A percentile compares a stretch with the other conserved stretches of the same genome.
phyloP scores from a whole-genome alignment of 2,888 invertebrate species.

The Melanostoma mellinum region DNA sequence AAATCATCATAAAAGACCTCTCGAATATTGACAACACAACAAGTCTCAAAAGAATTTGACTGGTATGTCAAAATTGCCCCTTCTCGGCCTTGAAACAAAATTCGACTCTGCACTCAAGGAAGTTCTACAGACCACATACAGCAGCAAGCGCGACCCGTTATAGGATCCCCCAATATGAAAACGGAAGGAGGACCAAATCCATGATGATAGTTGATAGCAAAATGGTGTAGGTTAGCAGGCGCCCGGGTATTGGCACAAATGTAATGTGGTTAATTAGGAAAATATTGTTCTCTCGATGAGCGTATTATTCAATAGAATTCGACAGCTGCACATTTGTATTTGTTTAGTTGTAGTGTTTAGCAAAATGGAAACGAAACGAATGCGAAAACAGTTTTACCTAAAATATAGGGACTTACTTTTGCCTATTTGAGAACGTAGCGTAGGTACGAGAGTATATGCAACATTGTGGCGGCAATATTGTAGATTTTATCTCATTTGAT shows the following conservation, averaged over 20 bases:
- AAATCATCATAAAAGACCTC: too few species aligned
- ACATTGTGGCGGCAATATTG: slow-evolving; percentile 27
- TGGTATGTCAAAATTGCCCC: too few species aligned
- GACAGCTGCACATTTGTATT: slow-evolving; percentile 52
- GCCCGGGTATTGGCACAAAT: slow-evolving; percentile 69
- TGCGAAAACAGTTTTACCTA: neutral
- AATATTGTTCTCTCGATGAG: slow-evolving; percentile 75
- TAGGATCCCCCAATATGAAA: slow-evolving; percentile 5
- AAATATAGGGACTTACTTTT: neutral
- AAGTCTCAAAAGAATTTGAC: too few species aligned
- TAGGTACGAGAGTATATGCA: too few species aligned
- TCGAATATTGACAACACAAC: too few species aligned
- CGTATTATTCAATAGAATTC: slow-evolving; percentile 71
- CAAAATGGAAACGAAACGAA: neutral
- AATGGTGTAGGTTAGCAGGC: slow-evolving; percentile 40
- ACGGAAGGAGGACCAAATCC: slow-evolving; percentile 22
- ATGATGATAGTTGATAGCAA: slow-evolving; percentile 60
- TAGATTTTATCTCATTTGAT: slow-evolving; percentile 41
- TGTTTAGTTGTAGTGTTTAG: slow-evolving; percentile 41
- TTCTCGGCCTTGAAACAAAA: too few species aligned
- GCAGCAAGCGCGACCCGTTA: slow-evolving; percentile 46
- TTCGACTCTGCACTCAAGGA: neutral
- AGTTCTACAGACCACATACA: slow-evolving; percentile 8
- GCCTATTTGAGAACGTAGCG: too few species aligned
- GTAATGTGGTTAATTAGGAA: slow-evolving; percentile 76